phyloP scores from a whole-genome alignment of 2,797 vertebrate genomes.

The Tokudaia muenninki region DNA sequence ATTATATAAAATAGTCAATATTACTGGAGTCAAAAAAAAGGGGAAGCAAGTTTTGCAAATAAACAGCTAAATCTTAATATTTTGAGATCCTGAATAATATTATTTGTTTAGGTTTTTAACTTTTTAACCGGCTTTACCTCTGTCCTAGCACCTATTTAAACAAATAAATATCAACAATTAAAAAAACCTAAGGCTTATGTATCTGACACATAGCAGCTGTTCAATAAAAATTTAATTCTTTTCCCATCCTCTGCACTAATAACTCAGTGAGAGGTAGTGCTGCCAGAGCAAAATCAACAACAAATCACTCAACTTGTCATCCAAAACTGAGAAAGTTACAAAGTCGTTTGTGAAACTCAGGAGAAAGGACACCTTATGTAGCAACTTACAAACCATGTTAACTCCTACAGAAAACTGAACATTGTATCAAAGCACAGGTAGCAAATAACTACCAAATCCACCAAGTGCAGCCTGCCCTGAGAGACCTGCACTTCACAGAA shows the following conservation, averaged over 20 bases:
- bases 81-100: background rate
- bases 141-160: background rate
- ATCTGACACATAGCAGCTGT: background rate
- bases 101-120: background rate
- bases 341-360: background rate
- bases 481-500: background rate
- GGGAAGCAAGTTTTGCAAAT: background rate
- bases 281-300: background rate
- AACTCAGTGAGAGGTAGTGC: background rate
- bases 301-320: background rate
- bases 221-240: background rate
- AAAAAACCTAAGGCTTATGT: background rate
- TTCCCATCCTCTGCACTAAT: background rate
- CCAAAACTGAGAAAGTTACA: background rate
- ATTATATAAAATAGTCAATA: slow-evolving; percentile 37
- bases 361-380: background rate
- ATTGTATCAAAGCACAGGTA: too few species aligned
- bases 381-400: background rate
- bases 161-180: background rate
- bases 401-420: background rate
- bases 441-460: background rate
- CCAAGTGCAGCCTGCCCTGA: background rate
- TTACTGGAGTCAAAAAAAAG: background rate
- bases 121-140: background rate
- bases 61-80: background rate